A percentile compares a stretch with the other conserved stretches of the same genome.
These are phyloP conservation scores for Okamejei kenojei DNA, from an alignment of 2,797 vertebrate genomes.

Conservation along the genomic window DNA sequence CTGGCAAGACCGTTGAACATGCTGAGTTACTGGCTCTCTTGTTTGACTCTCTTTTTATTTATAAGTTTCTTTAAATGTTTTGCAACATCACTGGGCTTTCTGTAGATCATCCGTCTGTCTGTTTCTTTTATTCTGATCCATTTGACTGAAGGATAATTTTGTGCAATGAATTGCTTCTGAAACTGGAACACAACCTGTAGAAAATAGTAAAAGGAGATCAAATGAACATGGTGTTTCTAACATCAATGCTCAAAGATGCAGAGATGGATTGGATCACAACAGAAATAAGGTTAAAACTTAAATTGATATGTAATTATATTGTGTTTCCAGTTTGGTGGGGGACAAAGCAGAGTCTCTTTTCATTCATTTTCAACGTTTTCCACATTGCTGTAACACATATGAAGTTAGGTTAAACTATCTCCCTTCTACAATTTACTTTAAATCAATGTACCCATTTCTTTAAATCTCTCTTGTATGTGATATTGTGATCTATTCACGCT, in stretches of 20 bases:
- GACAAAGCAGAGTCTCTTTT: too few relatives aligned
- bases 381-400: neutral
- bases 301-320: neutral
- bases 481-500: too few relatives aligned
- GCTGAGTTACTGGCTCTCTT: conserved; percentile 55
- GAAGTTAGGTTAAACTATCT: too few relatives aligned
- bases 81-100: conserved; percentile 62
- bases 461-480: too few relatives aligned
- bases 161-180: conserved; percentile 65
- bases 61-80: conserved; percentile 66
- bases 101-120: conserved; percentile 70
- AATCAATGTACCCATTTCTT: too few relatives aligned
- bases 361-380: neutral
- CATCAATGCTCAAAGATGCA: neutral
- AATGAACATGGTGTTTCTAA: neutral
- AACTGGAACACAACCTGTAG: conserved; percentile 63
- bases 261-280: neutral
- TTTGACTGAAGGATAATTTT: conserved; percentile 63
- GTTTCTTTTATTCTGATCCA: conserved; percentile 61
- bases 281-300: neutral
- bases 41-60: conserved; percentile 58
- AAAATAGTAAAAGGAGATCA: conserved; percentile 36
- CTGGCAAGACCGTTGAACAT: too few relatives aligned
- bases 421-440: too few relatives aligned
- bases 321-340: neutral